Base-by-base conservation (phyloP, 2,797 vertebrate genomes). In the Zalophus californianus region DNA sequence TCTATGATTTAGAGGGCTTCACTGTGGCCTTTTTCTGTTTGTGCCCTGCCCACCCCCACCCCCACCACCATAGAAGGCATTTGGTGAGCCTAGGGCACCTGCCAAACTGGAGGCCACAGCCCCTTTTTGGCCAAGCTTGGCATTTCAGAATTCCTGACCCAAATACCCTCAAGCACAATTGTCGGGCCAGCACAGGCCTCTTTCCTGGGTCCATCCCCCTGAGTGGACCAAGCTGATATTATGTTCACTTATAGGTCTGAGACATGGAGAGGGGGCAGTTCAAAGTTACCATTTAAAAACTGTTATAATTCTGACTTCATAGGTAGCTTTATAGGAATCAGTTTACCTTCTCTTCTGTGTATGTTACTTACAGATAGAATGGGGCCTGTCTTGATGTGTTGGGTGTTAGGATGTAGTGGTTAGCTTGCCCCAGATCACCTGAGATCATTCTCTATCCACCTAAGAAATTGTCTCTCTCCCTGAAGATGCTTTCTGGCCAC, bases 21-120 rank as follows among this genome's bases (percentile, higher is more conserved):
- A 29, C 6, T n/a, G 21, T 78, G 44, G 8, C 35, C 15, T 78
- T 93, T n/a, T 44, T 32, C 60, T 75, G 58, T n/a, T 41, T 90
- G 23, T 86, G n/a, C 14, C 50, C n/a, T 68, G n/a, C n/a, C 18
- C 18, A 0, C 4, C 20, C 10, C n/a, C 18, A 44, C 14, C 0
- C 10, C n/a, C n/a, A 44, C 11, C 0, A 1, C 16, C 16, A 44
- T 12, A 38, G 25, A 25, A 89, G 66, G 15, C 15, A 58, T 66
- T 23, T 73, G 12, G 21, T 62, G 60, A 32, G 38, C 4, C 12
- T 73, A 16, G 18, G 41, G 23, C 7, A 62, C 13, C 38, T 32
- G n/a, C 38, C 50, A 68, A 92, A 25, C 50, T 20, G 6, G 10
- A 82, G 32, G 32, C 3, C 18, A 54, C 52, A 75, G 5, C 4